These are phyloP conservation scores for Ptychodera flava DNA, from an alignment of 35 echinoderm and acorn worm genomes.

Conservation along the genomic window DNA sequence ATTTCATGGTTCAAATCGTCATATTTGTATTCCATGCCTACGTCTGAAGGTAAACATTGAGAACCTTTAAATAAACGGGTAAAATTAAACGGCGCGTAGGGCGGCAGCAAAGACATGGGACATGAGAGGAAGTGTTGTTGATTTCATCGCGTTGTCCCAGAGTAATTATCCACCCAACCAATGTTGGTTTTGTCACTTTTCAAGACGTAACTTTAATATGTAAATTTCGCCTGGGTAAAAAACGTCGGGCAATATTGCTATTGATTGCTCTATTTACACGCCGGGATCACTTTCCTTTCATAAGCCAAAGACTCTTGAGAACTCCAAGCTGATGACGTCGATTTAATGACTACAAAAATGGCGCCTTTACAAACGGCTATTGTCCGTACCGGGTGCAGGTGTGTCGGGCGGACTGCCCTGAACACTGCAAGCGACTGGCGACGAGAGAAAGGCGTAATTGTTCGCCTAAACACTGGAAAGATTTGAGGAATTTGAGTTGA, in stretches of 20 bases:
- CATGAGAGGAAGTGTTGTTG: no score
- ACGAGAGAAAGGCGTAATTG: not conserved
- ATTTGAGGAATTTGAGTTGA: not conserved
- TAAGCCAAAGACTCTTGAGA: not conserved
- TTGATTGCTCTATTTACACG: not conserved
- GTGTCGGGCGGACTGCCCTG: not conserved
- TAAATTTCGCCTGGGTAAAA: not conserved
- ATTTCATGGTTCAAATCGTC: no score
- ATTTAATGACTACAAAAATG: not conserved
- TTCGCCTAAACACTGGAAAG: not conserved
- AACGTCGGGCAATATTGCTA: not conserved
- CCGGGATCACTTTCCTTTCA: not conserved
- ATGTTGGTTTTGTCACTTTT: no score
- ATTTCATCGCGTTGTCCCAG: no score
- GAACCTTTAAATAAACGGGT: no score
- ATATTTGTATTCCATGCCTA: no score
- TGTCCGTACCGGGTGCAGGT: not conserved
- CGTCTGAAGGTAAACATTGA: no score
- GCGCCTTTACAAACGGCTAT: not conserved
- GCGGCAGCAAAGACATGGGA: no score
- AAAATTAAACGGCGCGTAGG: no score
- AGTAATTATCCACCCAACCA: no score
- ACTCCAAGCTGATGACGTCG: not conserved
- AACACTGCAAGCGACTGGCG: not conserved
- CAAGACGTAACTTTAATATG: not conserved